Base-by-base conservation (phyloP, 37 sponge, comb jelly and placozoan genomes). In the Spongilla lacustris region DNA sequence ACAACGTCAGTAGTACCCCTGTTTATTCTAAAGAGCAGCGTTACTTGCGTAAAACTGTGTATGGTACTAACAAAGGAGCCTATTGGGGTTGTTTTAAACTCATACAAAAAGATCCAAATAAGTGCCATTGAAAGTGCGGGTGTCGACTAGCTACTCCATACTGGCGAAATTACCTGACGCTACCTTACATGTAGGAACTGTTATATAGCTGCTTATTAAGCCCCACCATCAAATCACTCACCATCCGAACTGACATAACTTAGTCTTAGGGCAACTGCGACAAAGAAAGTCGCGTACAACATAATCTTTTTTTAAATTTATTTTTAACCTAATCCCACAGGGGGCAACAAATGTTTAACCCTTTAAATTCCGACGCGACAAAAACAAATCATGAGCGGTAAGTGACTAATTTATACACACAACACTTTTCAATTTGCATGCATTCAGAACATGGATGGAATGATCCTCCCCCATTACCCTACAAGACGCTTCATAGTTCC, bases 401-500 rank as follows among this genome's bases (percentile, higher is more conserved):
- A 10, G 58, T 58, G 0, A 17, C 21, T 58, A 17, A 17, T 58
- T 58, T 58, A 8, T 46, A 46, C 46, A 8, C 46, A 46, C 46
- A 8, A 46, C 46, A 4, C 19, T 6, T 58, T 58, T 1, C 1
- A 58, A 58, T 58, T 58, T 58, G 1, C 11, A 17, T 17, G 21
- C 21, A 10, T 14, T 58, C 73, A 79, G 83, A 81, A 12, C 68
- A 71, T 50, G 88, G 88, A 48, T 88, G 88, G 88, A 88, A 88
- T 37, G 88, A 88, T 76, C 88, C 88, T 37, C 88, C 88, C 19
- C 67, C 26, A 27, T 74, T 81, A 68, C 76, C 88, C 23, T 81
- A 82, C 71, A 31, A 78, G 68, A 74, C 36, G 37, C 37, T 75
- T 37, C 75, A 81, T 8, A 21, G 30, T 3, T 50, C 82, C 34